Evolutionary conservation across 2,113 vertebrate genomes (phyloP).

Genomic region (Perognathus longimembris): DNA sequence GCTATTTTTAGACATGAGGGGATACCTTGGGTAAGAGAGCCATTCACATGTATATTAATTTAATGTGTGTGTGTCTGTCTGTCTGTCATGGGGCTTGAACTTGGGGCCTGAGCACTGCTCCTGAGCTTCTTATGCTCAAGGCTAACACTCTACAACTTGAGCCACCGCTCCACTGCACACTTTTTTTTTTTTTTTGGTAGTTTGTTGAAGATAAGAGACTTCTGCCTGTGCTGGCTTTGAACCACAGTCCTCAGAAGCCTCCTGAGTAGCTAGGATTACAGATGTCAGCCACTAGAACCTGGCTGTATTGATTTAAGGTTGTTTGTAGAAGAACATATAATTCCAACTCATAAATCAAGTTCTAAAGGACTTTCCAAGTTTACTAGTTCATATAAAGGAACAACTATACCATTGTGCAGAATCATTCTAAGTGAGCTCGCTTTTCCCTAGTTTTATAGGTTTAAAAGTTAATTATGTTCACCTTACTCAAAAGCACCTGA

Average conservation of each 20-base stretch:
- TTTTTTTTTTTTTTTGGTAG: no score
- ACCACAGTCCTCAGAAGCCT: no score
- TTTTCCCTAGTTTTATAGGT: not conserved
- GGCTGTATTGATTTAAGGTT: not conserved
- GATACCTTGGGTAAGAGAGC: not conserved
- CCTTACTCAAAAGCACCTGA: conserved; percentile 2
- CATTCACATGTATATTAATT: not conserved
- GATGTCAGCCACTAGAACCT: no score
- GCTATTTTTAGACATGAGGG: not conserved
- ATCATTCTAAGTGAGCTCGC: not conserved
- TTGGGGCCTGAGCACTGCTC: no score
- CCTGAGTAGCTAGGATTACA: no score
- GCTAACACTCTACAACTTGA: no score
- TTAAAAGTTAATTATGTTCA: conserved; percentile 9
- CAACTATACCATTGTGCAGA: not conserved
- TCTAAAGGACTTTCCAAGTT: not conserved
- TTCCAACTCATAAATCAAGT: not conserved
- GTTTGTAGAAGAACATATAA: not conserved
- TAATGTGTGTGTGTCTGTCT: no score
- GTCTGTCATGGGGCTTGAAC: no score
- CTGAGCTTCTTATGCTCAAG: no score
- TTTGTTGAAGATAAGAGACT: no score
- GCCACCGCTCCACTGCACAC: no score
- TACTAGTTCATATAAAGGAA: not conserved
- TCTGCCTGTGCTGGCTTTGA: no score